Evolutionary conservation across 1,140 invertebrate genomes (phyloP).

Genomic region (Centruroides vittatus): DNA sequence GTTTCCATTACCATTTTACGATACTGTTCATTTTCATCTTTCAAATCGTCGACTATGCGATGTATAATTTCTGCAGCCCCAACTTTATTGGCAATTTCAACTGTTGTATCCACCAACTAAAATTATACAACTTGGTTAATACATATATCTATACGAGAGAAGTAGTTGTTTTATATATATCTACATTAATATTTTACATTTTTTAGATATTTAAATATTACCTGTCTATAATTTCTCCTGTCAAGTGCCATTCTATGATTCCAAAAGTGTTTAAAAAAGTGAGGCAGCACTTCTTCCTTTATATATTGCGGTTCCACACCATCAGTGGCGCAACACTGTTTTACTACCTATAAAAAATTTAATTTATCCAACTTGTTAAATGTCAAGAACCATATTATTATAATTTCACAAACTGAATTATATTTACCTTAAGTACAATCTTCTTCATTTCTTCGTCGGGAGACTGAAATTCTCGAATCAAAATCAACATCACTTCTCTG

Average conservation of each 20-base stretch:
- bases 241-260: conserved; percentile 99
- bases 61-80: conserved; percentile 98
- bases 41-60: conserved; percentile 95
- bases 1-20: conserved; percentile 99
- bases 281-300: conserved; percentile 95
- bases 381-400: too few species aligned
- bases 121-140: too few species aligned
- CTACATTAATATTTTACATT: conserved; percentile 12
- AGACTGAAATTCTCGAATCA: conserved; percentile 98
- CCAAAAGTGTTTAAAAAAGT: conserved; percentile 99
- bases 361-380: too few species aligned
- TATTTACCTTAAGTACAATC: conserved; percentile 84
- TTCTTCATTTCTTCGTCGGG: conserved; percentile 99
- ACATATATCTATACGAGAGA: neutral
- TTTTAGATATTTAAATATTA: conserved; percentile 11
- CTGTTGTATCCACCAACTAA: conserved; percentile 92
- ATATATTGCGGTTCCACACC: conserved; percentile 99
- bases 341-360: conserved; percentile 63
- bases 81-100: conserved; percentile 99
- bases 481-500: conserved; percentile 97
- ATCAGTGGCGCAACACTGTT: conserved; percentile 99
- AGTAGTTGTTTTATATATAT: too few species aligned
- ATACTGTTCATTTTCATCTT: conserved; percentile 99
- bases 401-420: too few species aligned
- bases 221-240: conserved; percentile 88